These are phyloP conservation scores for Urocolius indicus DNA, from an alignment of 2,113 vertebrate genomes.

Conservation along the genomic window DNA sequence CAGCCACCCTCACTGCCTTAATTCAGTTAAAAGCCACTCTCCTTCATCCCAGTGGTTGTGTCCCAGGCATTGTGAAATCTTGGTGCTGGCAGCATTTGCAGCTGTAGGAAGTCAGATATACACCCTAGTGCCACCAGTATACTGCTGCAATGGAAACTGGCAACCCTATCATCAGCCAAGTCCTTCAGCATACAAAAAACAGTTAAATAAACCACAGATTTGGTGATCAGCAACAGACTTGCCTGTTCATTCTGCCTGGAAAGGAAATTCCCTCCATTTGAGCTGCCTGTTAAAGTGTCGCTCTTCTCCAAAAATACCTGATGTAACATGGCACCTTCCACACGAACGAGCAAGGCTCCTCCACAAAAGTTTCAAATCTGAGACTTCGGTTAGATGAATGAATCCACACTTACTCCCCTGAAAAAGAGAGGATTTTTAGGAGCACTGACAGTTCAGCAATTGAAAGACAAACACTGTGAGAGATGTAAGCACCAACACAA, in stretches of 20 bases:
- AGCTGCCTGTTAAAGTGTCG: not conserved
- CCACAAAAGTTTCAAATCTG: not conserved
- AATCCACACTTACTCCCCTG: not conserved
- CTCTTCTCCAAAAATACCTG: not conserved
- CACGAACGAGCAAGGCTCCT: not conserved
- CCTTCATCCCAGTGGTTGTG: conserved; percentile 1
- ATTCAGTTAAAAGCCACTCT: not conserved
- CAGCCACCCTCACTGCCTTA: not conserved
- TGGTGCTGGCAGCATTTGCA: not conserved
- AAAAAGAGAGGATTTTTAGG: not conserved
- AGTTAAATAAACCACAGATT: conserved; percentile 32
- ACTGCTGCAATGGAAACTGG: not conserved
- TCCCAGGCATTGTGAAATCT: conserved; percentile 29
- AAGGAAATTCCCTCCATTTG: conserved; percentile 31
- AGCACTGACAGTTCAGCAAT: not conserved
- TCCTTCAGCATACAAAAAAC: not conserved
- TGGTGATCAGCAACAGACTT: not conserved
- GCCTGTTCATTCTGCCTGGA: not conserved
- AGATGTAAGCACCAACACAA: fast-evolving
- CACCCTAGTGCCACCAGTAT: not conserved
- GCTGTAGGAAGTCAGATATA: conserved; percentile 63
- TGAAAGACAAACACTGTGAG: not conserved
- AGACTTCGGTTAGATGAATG: not conserved
- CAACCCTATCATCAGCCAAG: not conserved
- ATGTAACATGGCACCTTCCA: not conserved